Percentiles rank a stretch among this genome's conserved stretches.
These are phyloP conservation scores for Apotomis betuletana DNA, from an alignment of 2,888 invertebrate species.

Conservation along the genomic window DNA sequence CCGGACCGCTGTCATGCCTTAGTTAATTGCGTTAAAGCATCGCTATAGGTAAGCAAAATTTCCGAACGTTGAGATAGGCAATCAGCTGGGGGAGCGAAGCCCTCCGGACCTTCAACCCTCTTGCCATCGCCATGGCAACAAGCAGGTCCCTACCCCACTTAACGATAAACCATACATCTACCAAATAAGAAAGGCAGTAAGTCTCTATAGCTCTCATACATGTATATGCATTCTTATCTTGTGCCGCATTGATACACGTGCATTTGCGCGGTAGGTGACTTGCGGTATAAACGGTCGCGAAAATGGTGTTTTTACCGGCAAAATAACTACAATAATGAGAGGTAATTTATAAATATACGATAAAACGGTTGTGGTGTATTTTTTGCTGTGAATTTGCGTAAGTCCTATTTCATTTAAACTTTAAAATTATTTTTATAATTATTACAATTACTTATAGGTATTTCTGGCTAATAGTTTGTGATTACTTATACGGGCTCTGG, in stretches of 20 bases:
- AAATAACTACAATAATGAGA: conserved; percentile 13
- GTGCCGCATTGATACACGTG: conserved; percentile 29
- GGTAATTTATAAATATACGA: conserved; percentile 2
- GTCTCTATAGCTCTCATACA: conserved; percentile 1
- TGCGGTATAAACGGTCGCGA: conserved; percentile 15
- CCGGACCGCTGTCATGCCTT: conserved; percentile 15
- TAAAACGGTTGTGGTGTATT: neutral
- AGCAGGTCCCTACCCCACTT: conserved; percentile 68
- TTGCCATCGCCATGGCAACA: conserved; percentile 73
- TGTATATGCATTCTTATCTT: conserved; percentile 7
- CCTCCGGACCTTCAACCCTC: conserved; percentile 65
- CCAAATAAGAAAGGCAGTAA: conserved; percentile 42
- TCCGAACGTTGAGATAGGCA: conserved; percentile 58
- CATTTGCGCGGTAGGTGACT: conserved; percentile 25
- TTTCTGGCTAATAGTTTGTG: neutral
- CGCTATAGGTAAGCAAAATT: conserved; percentile 53
- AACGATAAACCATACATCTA: conserved; percentile 57
- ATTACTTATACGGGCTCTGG: neutral
- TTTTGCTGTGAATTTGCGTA: conserved; percentile 4
- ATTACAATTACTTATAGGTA: neutral
- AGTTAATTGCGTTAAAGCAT: conserved; percentile 32
- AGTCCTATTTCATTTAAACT: neutral
- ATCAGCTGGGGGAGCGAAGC: conserved; percentile 62
- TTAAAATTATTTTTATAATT: neutral
- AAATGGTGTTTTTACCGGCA: conserved; percentile 24